These are phyloP conservation scores for Echeneis naucrates DNA, from an alignment of 2,797 vertebrate species.

Conservation along the genomic window DNA sequence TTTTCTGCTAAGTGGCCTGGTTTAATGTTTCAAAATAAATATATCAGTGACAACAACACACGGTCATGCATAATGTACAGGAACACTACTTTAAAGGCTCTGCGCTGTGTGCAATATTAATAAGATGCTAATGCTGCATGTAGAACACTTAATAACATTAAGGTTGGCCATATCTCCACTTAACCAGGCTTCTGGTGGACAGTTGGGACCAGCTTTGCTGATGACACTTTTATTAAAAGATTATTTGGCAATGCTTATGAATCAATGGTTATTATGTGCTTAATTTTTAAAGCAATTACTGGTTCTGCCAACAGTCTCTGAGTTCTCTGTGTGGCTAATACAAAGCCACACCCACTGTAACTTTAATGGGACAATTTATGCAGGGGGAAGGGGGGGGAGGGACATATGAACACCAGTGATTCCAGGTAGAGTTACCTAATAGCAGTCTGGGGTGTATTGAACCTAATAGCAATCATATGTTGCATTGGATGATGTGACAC, in stretches of 20 bases:
- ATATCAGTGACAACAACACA: slow-evolving; percentile 30
- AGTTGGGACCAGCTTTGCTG: slow-evolving; percentile 13
- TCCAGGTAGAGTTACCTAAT: slow-evolving; percentile 14
- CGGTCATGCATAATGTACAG: slow-evolving; percentile 27
- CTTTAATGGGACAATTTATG: slow-evolving; percentile 11
- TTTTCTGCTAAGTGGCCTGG: slow-evolving; percentile 17
- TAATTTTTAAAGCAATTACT: slow-evolving; percentile 27
- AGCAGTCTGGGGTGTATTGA: slow-evolving; percentile 23
- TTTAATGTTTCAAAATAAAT: slow-evolving; percentile 40
- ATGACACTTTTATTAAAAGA: slow-evolving; percentile 26
- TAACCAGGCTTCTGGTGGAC: slow-evolving; percentile 39
- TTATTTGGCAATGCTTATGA: slow-evolving; percentile 17
- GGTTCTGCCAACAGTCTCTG: slow-evolving; percentile 33
- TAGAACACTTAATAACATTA: slow-evolving; percentile 46
- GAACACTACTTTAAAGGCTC: slow-evolving; percentile 20
- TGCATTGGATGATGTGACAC: slow-evolving; percentile 33
- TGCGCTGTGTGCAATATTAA: slow-evolving; percentile 50
- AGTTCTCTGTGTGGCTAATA: slow-evolving; percentile 11
- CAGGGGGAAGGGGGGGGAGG: no score
- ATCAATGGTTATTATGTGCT: slow-evolving; percentile 2
- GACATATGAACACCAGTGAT: slow-evolving; percentile 1
- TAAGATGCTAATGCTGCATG: slow-evolving; percentile 54
- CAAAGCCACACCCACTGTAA: slow-evolving; percentile 5
- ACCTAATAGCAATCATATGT: slow-evolving; percentile 34
- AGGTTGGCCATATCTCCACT: slow-evolving; percentile 8